Conservation (phyloP, 2,797 vertebrate species). For the Premnoplex brunnescens region DNA sequence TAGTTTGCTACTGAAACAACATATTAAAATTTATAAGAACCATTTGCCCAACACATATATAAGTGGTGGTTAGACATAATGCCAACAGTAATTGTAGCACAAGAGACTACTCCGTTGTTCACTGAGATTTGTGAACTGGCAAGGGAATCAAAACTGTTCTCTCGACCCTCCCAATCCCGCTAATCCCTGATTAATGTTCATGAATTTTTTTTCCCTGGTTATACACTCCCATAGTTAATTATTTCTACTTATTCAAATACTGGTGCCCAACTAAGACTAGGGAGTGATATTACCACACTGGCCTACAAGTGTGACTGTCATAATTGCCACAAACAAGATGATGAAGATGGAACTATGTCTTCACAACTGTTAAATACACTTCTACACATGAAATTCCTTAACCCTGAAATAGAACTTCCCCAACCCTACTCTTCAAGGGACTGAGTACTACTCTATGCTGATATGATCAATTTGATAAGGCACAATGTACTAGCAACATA, state of each 20-base stretch:
- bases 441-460: neutral
- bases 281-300: neutral
- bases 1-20: neutral
- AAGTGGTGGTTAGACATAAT: neutral
- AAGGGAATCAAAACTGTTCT: neutral
- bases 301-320: neutral
- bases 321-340: neutral
- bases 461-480: neutral
- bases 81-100: neutral
- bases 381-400: neutral
- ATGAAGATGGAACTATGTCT: neutral
- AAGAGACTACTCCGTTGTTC: neutral
- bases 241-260: neutral
- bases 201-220: neutral
- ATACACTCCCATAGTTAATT: neutral
- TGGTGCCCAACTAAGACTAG: neutral
- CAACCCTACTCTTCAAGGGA: neutral
- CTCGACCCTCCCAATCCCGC: neutral
- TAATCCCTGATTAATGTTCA: neutral
- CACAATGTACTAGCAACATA: neutral
- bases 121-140: neutral
- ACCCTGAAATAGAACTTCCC: neutral
- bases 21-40: neutral
- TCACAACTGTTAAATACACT: neutral
- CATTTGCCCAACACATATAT: neutral